Base-by-base conservation (phyloP, 2,113 vertebrate genomes). In the Pollachius pollachius region DNA sequence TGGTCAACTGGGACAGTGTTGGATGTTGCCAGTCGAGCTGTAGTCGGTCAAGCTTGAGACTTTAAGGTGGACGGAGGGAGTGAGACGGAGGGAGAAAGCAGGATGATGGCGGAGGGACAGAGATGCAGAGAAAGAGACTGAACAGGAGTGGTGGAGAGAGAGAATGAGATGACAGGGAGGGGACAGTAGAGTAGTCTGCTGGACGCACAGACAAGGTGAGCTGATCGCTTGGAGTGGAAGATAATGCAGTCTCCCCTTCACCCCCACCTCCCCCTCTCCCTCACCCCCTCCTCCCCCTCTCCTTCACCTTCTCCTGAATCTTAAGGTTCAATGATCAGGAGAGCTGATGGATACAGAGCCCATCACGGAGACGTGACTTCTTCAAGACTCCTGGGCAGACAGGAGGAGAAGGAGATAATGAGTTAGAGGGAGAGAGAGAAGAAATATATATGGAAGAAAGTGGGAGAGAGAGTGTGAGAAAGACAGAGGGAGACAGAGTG, bases 61-160 rank as follows among this genome's bases (percentile, higher is more conserved):
- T 34, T 34, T 7, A 34, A 34, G 30, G 30, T 34, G 30, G 30
- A 34, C 4, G 30, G 30, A 7, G 0, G 30, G 30, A 58, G 27
- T 18, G 63, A 37, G 63, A 48, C 65, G 64, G 63, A 37, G 57
- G 48, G 57, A 65, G 34, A 18, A 18, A 68, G 17, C 2, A 8
- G 18, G 41, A 1, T 16, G 8, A 0, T 68, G 69, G 76, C 15
- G 62, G 77, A 86, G 65, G 56, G 69, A 61, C 54, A 69, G 52
- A 68, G n/a, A 57, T n/a, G 16, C 4, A 52, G 67, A 62, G 56
- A 48, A n/a, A 48, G 63, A 52, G 63, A 18, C 11, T 61, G 68
- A 75, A 9, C 70, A 65, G 16, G 27, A 68, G 56, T 19, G 54
- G 34, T 6, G 30, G 30, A 54, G 65, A 54, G 13, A 66, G 21